These are phyloP conservation scores for Chorisops tibialis DNA, from an alignment of 2,888 invertebrate genomes.

Conservation along the genomic window DNA sequence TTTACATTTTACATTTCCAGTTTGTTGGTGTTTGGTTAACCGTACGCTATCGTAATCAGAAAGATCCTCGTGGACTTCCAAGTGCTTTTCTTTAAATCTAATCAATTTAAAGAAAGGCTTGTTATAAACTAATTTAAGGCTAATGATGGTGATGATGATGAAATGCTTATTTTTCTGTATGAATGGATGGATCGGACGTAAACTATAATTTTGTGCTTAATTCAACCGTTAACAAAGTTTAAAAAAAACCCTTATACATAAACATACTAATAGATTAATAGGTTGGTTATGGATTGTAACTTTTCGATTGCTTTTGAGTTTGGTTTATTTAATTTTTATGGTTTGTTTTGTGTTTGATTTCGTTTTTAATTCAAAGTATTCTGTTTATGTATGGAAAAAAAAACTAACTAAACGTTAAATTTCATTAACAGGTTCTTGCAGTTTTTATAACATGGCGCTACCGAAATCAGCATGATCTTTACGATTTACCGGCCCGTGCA, in stretches of 20 bases:
- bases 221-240: neutral
- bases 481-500: conserved; percentile 69
- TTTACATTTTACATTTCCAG: conserved; percentile 58
- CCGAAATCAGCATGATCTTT: conserved; percentile 75
- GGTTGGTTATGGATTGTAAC: too few relatives aligned
- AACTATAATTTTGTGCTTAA: neutral
- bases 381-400: neutral
- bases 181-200: conserved; percentile 7
- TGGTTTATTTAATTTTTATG: neutral
- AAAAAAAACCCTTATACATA: neutral
- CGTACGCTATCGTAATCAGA: conserved; percentile 95
- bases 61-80: conserved; percentile 95
- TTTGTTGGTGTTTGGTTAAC: conserved; percentile 85
- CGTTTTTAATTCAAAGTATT: neutral
- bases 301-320: neutral
- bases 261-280: neutral
- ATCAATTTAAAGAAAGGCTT: neutral
- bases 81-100: conserved; percentile 87
- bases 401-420: neutral
- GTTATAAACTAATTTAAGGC: conserved; percentile 23
- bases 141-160: conserved; percentile 14
- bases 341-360: neutral
- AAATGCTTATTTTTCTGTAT: conserved; percentile 1
- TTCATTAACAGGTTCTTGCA: conserved; percentile 72
- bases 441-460: conserved; percentile 76